These are phyloP conservation scores for Myanophis thanlyinensis DNA, from an alignment of 2,113 vertebrate species.

Conservation along the genomic window DNA sequence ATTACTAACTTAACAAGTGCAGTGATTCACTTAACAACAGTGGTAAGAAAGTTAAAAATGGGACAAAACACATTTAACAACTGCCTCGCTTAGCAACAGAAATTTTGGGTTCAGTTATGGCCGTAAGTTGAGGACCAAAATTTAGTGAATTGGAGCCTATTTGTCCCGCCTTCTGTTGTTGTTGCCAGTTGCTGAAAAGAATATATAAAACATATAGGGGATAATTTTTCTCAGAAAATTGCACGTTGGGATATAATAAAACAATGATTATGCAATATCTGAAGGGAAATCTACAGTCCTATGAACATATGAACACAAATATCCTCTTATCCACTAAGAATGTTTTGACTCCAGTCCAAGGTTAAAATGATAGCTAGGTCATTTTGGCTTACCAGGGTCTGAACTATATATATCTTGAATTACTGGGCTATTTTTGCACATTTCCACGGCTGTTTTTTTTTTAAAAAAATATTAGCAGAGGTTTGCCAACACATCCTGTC, in stretches of 20 bases:
- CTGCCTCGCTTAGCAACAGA: neutral
- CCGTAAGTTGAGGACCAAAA: neutral
- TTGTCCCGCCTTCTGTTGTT: neutral
- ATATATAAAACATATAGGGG: neutral
- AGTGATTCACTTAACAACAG: neutral
- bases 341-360: neutral
- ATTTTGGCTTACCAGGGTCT: neutral
- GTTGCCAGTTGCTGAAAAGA: neutral
- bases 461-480: neutral
- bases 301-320: neutral
- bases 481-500: neutral
- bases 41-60: neutral
- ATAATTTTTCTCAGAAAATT: neutral
- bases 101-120: neutral
- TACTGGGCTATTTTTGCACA: neutral
- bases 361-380: neutral
- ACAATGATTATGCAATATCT: neutral
- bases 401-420: neutral
- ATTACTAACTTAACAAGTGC: neutral
- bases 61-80: neutral
- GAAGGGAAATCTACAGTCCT: neutral
- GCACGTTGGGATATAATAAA: neutral
- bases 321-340: neutral
- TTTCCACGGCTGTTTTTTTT: neutral
- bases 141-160: neutral